Evolutionary conservation across 2,113 vertebrate genomes (phyloP), one percentile per base, ranked within the genome.

Genomic region (Erythrocercus mccallii): DNA sequence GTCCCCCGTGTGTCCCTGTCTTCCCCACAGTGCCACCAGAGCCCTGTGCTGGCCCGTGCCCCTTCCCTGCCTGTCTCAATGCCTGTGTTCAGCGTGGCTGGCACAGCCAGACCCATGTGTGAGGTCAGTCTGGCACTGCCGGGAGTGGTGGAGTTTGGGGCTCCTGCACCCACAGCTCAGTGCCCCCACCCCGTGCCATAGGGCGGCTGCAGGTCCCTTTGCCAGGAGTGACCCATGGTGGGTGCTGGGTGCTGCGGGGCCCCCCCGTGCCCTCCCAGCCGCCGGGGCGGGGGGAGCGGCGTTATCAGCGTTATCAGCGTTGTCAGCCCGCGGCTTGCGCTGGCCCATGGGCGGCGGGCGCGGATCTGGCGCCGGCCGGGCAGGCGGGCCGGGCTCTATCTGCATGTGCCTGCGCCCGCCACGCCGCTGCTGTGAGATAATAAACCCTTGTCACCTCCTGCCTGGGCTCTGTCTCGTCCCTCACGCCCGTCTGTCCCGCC

Each of bases 401-500:
- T 83, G 95, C 93, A 42, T 84, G 90, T 62, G 71, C 48, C 84
- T 78, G 84, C 5, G 38, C 13, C 92, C 4, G 42, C 53, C 9
- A 5, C 51, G 25, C 15, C 85, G 15, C 81, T n/a, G 80, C 95
- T 60, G 57, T 16, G 11, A 3, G 96, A 96, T 90, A 94, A 97
- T 97, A 97, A 97, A 97, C 53, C 92, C 68, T 81, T 65, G 86
- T 93, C 92, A 77, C 88, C 71, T 7, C 60, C n/a, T 48, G 68
- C 92, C 64, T 27, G 31, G 74, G 54, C 88, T 94, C 89, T 25
- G 24, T 27, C 40, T 68, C 6, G 7, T 80, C 20, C 35, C 27
- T 61, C 23, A 4, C 18, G 4, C 40, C 94, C 25, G 2, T 24
- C 45, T 7, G 13, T 65, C 56, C 66, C 0, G 2, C 60, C 8